Conservation (phyloP, 1,140 invertebrate genomes). For the Trissolcus basalis region DNA sequence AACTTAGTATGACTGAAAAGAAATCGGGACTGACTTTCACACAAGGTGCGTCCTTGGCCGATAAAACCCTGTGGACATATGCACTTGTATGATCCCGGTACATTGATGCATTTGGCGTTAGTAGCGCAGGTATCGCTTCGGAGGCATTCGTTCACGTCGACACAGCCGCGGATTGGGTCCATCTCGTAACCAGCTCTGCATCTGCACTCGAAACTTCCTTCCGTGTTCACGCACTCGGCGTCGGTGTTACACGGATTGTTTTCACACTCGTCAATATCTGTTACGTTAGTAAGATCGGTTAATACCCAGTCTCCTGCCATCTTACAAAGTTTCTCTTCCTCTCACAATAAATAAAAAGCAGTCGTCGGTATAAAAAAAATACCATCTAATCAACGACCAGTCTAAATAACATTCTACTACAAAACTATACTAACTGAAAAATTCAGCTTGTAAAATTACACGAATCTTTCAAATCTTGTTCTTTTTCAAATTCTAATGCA, state of each 20-base stretch:
- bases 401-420: too few relatives aligned
- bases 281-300: slow-evolving; percentile 54
- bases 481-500: too few relatives aligned
- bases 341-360: too few relatives aligned
- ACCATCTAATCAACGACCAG: too few relatives aligned
- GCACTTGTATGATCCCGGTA: slow-evolving; percentile 84
- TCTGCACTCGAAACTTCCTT: slow-evolving; percentile 77
- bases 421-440: too few relatives aligned
- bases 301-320: slow-evolving; percentile 10
- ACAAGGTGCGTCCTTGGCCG: slow-evolving; percentile 81
- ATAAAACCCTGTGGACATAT: slow-evolving; percentile 84
- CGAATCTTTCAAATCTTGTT: too few relatives aligned
- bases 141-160: slow-evolving; percentile 78
- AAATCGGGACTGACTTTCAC: slow-evolving; percentile 84
- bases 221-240: slow-evolving; percentile 77
- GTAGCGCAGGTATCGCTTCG: slow-evolving; percentile 80
- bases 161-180: slow-evolving; percentile 70
- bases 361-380: too few relatives aligned
- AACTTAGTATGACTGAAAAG: slow-evolving; percentile 7
- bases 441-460: too few relatives aligned
- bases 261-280: slow-evolving; percentile 81
- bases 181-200: slow-evolving; percentile 75
- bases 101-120: slow-evolving; percentile 85
- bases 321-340: not conserved
- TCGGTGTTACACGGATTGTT: slow-evolving; percentile 75